A percentile compares a stretch with the other conserved stretches of the same genome.
Conservation (phyloP, 2,888 invertebrate genomes). For the Synergus itoensis region DNA sequence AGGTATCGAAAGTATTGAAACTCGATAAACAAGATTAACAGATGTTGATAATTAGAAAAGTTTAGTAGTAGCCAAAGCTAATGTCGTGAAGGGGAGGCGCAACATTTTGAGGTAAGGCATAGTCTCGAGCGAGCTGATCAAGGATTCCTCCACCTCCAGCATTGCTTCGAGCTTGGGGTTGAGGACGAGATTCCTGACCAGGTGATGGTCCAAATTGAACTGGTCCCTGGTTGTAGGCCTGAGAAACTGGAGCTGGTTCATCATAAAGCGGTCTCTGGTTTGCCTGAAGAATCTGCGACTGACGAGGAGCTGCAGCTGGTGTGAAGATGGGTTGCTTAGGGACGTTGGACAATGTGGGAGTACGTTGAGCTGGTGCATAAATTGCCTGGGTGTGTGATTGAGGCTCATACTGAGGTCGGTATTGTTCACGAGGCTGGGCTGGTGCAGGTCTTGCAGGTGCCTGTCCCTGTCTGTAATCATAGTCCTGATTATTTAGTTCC, state of each 20-base stretch:
- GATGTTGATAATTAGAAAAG: background rate
- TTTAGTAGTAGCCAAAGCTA: conserved; percentile 89
- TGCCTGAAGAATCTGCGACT: conserved; percentile 64
- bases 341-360: conserved; percentile 54
- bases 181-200: conserved; percentile 63
- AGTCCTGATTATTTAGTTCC: conserved; percentile 63
- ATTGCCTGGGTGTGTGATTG: conserved; percentile 69
- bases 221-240: conserved; percentile 72
- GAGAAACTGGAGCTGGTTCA: conserved; percentile 66
- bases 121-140: conserved; percentile 90
- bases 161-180: conserved; percentile 72
- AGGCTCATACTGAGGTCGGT: conserved; percentile 52
- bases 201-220: conserved; percentile 73
- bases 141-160: conserved; percentile 81
- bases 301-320: conserved; percentile 71
- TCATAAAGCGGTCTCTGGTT: conserved; percentile 62
- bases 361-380: conserved; percentile 63
- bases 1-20: background rate
- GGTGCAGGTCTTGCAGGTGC: conserved; percentile 64
- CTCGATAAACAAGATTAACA: background rate
- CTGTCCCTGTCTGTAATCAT: conserved; percentile 65
- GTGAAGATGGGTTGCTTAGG: conserved; percentile 65
- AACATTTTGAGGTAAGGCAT: conserved; percentile 85
- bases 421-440: conserved; percentile 57
- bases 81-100: conserved; percentile 88